Evolutionary conservation across 2,797 vertebrate species (phyloP), one percentile per base, ranked within the genome.

Genomic region (Channa striata): DNA sequence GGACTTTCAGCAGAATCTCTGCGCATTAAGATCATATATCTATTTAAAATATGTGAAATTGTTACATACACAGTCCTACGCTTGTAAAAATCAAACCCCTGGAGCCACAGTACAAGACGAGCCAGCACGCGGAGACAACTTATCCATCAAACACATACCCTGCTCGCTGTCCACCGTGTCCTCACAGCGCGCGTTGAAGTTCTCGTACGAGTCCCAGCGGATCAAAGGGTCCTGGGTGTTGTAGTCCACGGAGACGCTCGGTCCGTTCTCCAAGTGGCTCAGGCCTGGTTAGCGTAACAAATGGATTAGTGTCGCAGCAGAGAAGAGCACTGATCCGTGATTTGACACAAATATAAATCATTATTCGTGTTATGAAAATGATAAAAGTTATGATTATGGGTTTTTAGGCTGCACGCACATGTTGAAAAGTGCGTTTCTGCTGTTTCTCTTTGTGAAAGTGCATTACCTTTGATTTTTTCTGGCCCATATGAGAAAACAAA

Each of bases 401-500:
- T n/a, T n/a, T n/a, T n/a, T n/a, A n/a, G n/a, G n/a, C n/a, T n/a
- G n/a, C n/a, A n/a, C n/a, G n/a, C n/a, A 13, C 37, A 8, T 13
- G 36, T 37, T 37, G 6, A 1, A 8, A 37, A 4, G 25, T 30
- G 25, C 6, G 25, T 30, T 30, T 30, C 25, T 30, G 25, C 25
- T 40, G 39, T 64, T 25, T 12, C 6, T 12, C 14, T 21, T 37
- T 33, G 30, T 10, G 39, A 34, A 37, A 46, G 36, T 13, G 5
- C 2, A 30, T 47, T 94, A 97, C 97, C 97, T 96, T 94, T 95
- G 73, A 98, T 99, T 92, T 99, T 99, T 85, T 99, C 97, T 0
- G 97, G 96, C n/a, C 93, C 97, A 0, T 97, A 99, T 16, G 97
- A 99, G 89, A 99, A 99, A 51, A 99, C 95, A 16, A 99, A 98